phyloP scores from a whole-genome alignment of 1,140 invertebrate species.

The Chlorops oryzae region DNA sequence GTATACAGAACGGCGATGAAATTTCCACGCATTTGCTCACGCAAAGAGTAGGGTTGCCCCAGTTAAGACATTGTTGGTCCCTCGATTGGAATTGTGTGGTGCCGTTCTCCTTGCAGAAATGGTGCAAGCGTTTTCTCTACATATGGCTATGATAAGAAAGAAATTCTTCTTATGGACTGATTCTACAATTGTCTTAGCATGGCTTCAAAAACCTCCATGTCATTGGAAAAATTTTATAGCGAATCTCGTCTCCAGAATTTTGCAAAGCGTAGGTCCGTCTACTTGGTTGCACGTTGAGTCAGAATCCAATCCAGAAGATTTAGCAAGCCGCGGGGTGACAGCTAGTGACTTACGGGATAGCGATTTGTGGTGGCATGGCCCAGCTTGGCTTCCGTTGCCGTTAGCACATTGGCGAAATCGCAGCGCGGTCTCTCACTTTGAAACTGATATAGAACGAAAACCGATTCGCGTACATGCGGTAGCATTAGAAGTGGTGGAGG shows the following conservation, averaged over 20 bases:
- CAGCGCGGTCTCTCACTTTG: too few relatives aligned
- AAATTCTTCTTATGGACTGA: conserved; percentile 20
- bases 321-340: not conserved
- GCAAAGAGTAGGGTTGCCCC: conserved; percentile 30
- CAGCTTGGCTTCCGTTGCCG: conserved; percentile 10
- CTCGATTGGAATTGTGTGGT: conserved; percentile 29
- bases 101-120: conserved; percentile 21
- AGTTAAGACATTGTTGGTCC: conserved; percentile 24
- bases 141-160: too few relatives aligned
- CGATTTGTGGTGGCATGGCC: conserved; percentile 35
- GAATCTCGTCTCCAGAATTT: conserved; percentile 44
- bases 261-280: conserved; percentile 20
- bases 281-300: conserved; percentile 38
- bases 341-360: not conserved
- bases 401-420: too few relatives aligned
- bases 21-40: conserved; percentile 1
- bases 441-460: too few relatives aligned
- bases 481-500: too few relatives aligned
- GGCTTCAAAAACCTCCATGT: conserved; percentile 12
- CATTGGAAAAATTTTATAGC: conserved; percentile 36
- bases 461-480: too few relatives aligned
- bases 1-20: too few relatives aligned
- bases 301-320: conserved; percentile 35
- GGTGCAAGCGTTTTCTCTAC: conserved; percentile 1
- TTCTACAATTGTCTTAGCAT: conserved; percentile 40